Evolutionary conservation across 1,140 invertebrate genomes (phyloP).

Genomic region (roundworm (Caenorhabditis elegans)): DNA sequence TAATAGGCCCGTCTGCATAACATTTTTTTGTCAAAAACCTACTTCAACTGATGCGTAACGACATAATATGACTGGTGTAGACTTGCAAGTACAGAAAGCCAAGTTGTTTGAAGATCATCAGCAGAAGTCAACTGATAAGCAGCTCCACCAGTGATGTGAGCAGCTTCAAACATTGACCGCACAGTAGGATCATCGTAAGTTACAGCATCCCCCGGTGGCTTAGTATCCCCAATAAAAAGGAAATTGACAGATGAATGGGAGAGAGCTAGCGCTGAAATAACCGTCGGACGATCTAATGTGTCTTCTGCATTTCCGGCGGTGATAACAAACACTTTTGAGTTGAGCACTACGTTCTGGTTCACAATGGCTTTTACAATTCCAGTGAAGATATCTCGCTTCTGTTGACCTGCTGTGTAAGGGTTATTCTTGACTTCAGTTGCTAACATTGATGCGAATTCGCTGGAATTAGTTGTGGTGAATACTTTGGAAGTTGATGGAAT

Average conservation of each 20-base stretch:
- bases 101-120: not conserved
- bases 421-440: constrained; percentile 10
- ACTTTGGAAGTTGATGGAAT: constrained; percentile 18
- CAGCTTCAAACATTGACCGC: constrained; percentile 11
- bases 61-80: constrained; percentile 40
- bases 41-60: constrained; percentile 15
- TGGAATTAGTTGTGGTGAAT: not conserved
- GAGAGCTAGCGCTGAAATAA: not conserved
- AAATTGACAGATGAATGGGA: not conserved
- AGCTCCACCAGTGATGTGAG: constrained; percentile 33
- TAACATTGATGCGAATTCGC: not conserved
- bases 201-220: not conserved
- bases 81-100: constrained; percentile 17
- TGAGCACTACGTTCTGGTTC: not conserved
- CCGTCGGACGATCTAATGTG: not conserved
- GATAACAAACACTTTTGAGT: constrained; percentile 33
- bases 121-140: constrained; percentile 34
- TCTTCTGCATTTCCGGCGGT: constrained; percentile 10
- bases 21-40: too few species aligned
- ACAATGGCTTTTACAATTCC: not conserved
- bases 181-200: constrained; percentile 30
- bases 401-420: not conserved
- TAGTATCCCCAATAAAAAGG: constrained; percentile 36
- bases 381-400: constrained; percentile 14
- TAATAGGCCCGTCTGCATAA: too few species aligned